Base-by-base conservation (phyloP, 2,797 vertebrate species). In the Danio jaintianensis region DNA sequence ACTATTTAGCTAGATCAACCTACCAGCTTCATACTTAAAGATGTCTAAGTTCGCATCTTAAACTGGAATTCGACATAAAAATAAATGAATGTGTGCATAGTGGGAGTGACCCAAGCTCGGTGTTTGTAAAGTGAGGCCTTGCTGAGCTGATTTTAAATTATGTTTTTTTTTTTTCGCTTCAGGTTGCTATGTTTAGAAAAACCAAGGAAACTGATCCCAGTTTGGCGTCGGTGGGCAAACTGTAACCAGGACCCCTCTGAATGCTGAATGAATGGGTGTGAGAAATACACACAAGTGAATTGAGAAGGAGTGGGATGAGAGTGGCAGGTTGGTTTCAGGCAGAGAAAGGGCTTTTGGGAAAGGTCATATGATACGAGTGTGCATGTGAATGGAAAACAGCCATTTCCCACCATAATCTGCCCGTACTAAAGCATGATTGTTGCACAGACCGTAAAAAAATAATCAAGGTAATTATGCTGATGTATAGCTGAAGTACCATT, bases 331-430 rank as follows among this genome's bases (percentile, higher is more conserved):
- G 18, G 69, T 75, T 85, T 77, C 48, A 72, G 58, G 13, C 48
- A 77, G 64, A 56, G n/a, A 58, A 75, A 75, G 73, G 81, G 75
- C 38, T 43, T 64, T 59, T 74, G 82, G 72, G 77, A 82, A 86
- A 82, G 77, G 73, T 70, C 82, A 79, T 56, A 40, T 58, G 64
- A 78, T 59, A 82, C 16, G 52, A 66, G 79, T 79, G 55, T 75
- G n/a, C 8, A 78, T 72, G 70, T 70, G 69, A 80, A 73, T 80
- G 68, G 61, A 55, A 16, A 36, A 40, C 12, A 40, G 55, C 55
- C 55, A 79, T 79, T 79, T 79, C 67, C 55, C 77, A 78, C 55
- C 42, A 52, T 79, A 70, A 62, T 70, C 56, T 70, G 56, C 12
- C 36, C 47, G 43, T 38, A 20, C 8, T 52, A 70, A 70, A 78